Percentiles rank a stretch among this genome's conserved stretches.
Conservation (phyloP, 2,888 invertebrate genomes). For the Cylloceria caligata region DNA sequence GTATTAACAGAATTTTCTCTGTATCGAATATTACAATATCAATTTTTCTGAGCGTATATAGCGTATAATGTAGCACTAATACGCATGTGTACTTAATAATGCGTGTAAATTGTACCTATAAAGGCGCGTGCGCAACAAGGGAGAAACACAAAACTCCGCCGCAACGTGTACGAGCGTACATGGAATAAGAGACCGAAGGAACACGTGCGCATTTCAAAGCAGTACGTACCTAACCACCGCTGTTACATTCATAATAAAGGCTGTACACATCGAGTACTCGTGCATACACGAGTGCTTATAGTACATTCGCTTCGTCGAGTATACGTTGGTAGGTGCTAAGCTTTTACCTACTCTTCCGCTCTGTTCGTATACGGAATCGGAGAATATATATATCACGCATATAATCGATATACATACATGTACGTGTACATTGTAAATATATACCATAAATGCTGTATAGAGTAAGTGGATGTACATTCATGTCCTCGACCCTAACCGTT, state of each 20-base stretch:
- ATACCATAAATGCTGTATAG: neutral
- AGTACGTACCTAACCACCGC: conserved; percentile 7
- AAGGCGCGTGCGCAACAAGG: neutral
- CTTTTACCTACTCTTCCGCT: conserved; percentile 30
- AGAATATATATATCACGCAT: too few relatives aligned
- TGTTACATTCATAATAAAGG: conserved; percentile 35
- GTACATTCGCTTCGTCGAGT: neutral
- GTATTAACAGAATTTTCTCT: too few relatives aligned
- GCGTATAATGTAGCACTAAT: too few relatives aligned
- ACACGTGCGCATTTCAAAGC: conserved; percentile 33
- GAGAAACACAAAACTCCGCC: neutral
- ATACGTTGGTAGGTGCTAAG: conserved; percentile 4
- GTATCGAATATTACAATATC: neutral
- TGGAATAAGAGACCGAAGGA: neutral
- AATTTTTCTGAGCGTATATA: neutral
- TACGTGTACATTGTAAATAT: conserved; percentile 3
- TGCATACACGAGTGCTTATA: conserved; percentile 26
- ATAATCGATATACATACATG: too few relatives aligned
- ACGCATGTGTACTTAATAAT: neutral
- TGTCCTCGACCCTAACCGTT: conserved; percentile 6
- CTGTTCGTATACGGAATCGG: neutral
- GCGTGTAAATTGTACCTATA: neutral
- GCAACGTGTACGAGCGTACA: conserved; percentile 11
- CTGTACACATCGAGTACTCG: conserved; percentile 14
- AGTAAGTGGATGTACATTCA: neutral